phyloP scores from a whole-genome alignment of 1,140 invertebrate genomes.

The Calephelis virginiensis region DNA sequence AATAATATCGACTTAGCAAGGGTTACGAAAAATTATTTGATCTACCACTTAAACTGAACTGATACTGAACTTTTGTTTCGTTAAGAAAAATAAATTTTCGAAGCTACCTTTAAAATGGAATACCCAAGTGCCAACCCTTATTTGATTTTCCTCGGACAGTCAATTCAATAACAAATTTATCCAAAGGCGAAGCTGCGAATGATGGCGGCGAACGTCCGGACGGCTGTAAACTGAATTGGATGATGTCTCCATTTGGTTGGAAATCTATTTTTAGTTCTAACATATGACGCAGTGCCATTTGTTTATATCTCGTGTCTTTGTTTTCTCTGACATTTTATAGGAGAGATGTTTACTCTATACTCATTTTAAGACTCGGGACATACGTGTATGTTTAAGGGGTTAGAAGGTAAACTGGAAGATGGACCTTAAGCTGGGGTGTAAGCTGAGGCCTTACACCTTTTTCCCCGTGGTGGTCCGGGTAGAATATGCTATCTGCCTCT shows the following conservation, averaged over 20 bases:
- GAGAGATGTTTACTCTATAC: background rate
- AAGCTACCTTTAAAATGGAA: background rate
- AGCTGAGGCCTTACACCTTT: no score
- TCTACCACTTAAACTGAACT: no score
- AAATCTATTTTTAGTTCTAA: slow-evolving; percentile 38
- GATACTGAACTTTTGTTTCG: no score
- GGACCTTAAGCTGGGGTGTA: no score
- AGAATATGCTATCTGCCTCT: no score
- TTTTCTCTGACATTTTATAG: background rate
- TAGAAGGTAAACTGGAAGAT: no score
- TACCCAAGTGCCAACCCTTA: slow-evolving; percentile 6
- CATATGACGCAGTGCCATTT: background rate
- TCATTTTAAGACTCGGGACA: no score
- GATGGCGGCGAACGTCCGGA: background rate
- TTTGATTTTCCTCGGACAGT: background rate
- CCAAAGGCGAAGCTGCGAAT: slow-evolving; percentile 15
- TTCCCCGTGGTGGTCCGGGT: no score
- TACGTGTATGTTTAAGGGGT: no score
- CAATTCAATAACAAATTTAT: slow-evolving; percentile 6
- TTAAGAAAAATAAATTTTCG: no score
- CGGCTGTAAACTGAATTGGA: slow-evolving; percentile 41
- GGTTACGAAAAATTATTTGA: no score
- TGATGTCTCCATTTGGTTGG: slow-evolving; percentile 41
- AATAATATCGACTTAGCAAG: no score
- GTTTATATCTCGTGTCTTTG: background rate